Evolutionary conservation across 2,888 invertebrate genomes (phyloP).

Genomic region (Drosophila kambysellisi): DNA sequence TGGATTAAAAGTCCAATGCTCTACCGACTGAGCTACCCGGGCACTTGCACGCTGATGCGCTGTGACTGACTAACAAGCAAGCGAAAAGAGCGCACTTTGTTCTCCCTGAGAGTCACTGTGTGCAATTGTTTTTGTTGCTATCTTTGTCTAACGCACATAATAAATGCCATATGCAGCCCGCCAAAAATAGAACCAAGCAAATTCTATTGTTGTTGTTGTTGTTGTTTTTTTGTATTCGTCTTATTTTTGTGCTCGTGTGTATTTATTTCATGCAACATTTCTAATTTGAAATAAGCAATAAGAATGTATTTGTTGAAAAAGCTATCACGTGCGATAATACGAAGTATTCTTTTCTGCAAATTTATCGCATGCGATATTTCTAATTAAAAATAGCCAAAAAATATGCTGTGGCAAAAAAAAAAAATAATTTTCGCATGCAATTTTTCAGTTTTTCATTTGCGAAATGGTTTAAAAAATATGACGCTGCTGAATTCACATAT

Average conservation of each 20-base stretch:
- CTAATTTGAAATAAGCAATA: neutral
- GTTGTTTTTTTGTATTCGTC: conserved; percentile 15
- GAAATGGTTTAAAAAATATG: neutral
- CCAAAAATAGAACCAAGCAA: conserved; percentile 36
- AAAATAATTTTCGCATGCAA: neutral
- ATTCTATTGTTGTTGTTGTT: conserved; percentile 22
- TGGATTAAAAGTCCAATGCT: conserved; percentile 86
- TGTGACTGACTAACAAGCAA: conserved; percentile 37
- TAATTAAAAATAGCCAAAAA: neutral
- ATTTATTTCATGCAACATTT: conserved; percentile 25
- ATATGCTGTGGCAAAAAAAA: neutral
- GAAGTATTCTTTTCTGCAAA: neutral
- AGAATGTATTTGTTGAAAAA: conserved; percentile 4
- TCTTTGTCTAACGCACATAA: conserved; percentile 29
- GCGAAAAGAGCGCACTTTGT: conserved; percentile 40
- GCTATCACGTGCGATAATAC: conserved; percentile 2
- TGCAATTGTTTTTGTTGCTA: conserved; percentile 43
- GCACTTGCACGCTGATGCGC: conserved; percentile 38
- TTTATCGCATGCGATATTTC: conserved; percentile 44
- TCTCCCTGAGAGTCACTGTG: conserved; percentile 7
- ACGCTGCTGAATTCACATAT: neutral
- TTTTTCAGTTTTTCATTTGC: neutral
- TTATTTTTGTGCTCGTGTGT: neutral
- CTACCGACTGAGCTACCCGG: conserved; percentile 86
- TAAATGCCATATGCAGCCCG: conserved; percentile 11